Evolutionary conservation across 92 coral and sea anemone species (phyloP).

Genomic region (Paragorgia papillata): DNA sequence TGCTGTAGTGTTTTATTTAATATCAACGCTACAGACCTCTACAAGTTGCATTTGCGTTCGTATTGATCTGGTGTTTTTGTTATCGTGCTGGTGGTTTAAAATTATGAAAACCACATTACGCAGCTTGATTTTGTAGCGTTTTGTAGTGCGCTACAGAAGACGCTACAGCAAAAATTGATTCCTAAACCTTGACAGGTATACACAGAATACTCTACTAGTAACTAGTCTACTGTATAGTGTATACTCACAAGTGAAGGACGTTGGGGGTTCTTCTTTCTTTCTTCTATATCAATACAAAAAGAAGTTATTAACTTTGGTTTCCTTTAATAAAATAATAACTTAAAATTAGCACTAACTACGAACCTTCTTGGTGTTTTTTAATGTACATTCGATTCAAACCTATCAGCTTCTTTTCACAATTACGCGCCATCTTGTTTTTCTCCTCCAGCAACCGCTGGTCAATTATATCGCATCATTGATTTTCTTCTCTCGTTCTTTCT

Average conservation of each 20-base stretch:
- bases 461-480: slow-evolving; percentile 4
- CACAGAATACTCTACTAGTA: no score
- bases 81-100: no score
- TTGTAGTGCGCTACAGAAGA: neutral
- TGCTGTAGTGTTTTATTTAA: no score
- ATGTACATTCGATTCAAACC: slow-evolving; percentile 86
- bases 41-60: no score
- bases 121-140: no score
- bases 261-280: slow-evolving; percentile 65
- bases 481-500: slow-evolving; percentile 28
- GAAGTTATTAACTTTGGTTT: neutral
- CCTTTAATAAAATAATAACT: neutral
- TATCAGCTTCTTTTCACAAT: slow-evolving; percentile 83
- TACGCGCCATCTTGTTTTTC: slow-evolving; percentile 87
- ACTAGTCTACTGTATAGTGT: neutral
- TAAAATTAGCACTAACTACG: neutral
- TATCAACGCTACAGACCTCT: no score
- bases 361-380: slow-evolving; percentile 85
- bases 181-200: no score
- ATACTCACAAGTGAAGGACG: slow-evolving; percentile 83
- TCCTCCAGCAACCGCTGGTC: slow-evolving; percentile 15
- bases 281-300: slow-evolving; percentile 52
- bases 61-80: no score
- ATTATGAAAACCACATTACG: no score
- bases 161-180: neutral